Conservation (phyloP, 2,888 invertebrate genomes). For the Tupiocoris notatus region DNA sequence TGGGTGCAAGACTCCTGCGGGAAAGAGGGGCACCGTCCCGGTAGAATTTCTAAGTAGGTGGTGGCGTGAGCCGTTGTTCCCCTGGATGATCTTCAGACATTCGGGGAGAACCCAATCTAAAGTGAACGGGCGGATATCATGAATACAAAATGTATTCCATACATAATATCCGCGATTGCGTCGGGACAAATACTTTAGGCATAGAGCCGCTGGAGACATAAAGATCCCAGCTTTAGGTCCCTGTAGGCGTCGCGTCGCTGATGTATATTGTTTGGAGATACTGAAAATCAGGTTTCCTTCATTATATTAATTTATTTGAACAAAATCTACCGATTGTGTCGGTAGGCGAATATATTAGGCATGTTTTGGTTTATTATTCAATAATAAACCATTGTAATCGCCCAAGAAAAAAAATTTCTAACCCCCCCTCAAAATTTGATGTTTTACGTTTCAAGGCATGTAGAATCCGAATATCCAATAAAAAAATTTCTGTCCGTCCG, state of each 20-base stretch:
- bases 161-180: background rate
- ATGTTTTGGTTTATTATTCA: too few relatives aligned
- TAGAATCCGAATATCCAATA: too few relatives aligned
- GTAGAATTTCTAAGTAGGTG: background rate
- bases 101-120: background rate
- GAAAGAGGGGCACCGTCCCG: background rate
- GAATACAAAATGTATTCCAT: background rate
- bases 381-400: too few relatives aligned
- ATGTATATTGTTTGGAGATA: background rate
- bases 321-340: too few relatives aligned
- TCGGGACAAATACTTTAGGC: background rate
- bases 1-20: too few relatives aligned
- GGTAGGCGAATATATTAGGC: too few relatives aligned
- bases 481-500: too few relatives aligned
- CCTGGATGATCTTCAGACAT: background rate
- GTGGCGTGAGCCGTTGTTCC: background rate
- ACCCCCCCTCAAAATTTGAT: too few relatives aligned
- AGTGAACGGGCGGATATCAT: background rate
- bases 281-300: background rate
- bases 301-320: too few relatives aligned
- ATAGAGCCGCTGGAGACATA: background rate
- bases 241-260: background rate
- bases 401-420: too few relatives aligned
- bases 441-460: too few relatives aligned
- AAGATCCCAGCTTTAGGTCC: background rate